Conservation (phyloP, 2,113 vertebrate species). For the Alligator sinensis region DNA sequence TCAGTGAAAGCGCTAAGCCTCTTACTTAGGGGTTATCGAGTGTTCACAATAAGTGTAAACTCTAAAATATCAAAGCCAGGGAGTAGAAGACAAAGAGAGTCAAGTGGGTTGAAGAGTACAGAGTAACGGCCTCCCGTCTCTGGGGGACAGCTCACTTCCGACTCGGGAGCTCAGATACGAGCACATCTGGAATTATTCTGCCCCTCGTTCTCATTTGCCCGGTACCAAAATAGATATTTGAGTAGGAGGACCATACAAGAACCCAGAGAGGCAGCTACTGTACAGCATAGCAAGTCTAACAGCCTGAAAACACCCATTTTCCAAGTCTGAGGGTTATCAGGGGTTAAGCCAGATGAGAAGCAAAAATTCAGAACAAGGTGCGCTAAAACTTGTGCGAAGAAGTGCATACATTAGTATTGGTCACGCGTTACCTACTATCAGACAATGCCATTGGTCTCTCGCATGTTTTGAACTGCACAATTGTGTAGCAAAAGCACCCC, state of each 20-base stretch:
- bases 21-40: no score
- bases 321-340: not conserved
- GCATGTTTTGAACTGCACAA: not conserved
- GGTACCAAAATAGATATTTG: no score
- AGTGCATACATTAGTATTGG: not conserved
- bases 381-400: no score
- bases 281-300: no score
- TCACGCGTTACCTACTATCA: not conserved
- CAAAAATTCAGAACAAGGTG: not conserved
- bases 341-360: not conserved
- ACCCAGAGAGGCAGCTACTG: no score
- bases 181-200: no score
- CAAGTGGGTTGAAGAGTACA: not conserved
- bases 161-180: no score
- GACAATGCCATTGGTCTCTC: not conserved
- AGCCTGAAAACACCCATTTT: not conserved
- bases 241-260: no score
- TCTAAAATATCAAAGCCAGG: not conserved
- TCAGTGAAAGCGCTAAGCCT: not conserved
- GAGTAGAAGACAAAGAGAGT: not conserved
- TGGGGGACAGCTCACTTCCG: no score
- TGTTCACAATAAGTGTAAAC: not conserved
- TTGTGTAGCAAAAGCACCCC: no score
- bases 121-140: not conserved
- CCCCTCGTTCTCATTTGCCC: no score